Base-by-base conservation (phyloP, 2,113 vertebrate species). In the Menidia beryllina region DNA sequence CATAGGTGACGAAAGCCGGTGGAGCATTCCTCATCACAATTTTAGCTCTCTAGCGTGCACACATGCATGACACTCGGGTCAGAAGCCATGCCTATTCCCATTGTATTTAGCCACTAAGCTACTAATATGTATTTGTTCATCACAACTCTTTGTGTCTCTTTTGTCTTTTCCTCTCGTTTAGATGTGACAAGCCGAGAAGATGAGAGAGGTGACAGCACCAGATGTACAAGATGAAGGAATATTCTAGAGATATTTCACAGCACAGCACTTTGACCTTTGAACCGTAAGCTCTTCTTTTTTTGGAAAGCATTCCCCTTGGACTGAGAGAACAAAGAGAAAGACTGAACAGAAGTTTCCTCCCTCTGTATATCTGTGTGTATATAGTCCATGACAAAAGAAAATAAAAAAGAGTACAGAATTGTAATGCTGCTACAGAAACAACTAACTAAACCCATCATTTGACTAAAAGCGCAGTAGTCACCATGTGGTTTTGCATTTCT, bases 141-240 rank as follows among this genome's bases (percentile, higher is more conserved):
- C 14, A 51, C 45, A 17, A 30, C 26, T 12, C n/a, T 63, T n/a
- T 53, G 53, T 68, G 10, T 36, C n/a, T 11, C 68, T 75, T 48
- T 51, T 53, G 49, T 65, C 10, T 21, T 71, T 34, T 50, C 27
- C 30, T 49, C 12, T 54, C 58, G 25, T 77, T 34, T 20, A 99
- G 97, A 95, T 99, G 97, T 95, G 97, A 98, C 92, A 96, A 96
- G 91, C 97, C 97, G 0, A 94, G 97, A 90, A 97, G 97, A 95
- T 98, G 96, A 99, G 92, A 92, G 82, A 89, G 81, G 75, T 64
- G 56, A 87, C 82, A 87, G 86, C 86, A 88, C 62, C 86, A 84
- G 83, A 84, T 84, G 82, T 77, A 83, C 85, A 91, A 86, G 92
- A 95, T 96, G 96, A 98, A 98, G 96, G 95, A 92, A 96, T 95